phyloP scores from a whole-genome alignment of 2,888 invertebrate genomes.

The Nipponacmea schrenckii region DNA sequence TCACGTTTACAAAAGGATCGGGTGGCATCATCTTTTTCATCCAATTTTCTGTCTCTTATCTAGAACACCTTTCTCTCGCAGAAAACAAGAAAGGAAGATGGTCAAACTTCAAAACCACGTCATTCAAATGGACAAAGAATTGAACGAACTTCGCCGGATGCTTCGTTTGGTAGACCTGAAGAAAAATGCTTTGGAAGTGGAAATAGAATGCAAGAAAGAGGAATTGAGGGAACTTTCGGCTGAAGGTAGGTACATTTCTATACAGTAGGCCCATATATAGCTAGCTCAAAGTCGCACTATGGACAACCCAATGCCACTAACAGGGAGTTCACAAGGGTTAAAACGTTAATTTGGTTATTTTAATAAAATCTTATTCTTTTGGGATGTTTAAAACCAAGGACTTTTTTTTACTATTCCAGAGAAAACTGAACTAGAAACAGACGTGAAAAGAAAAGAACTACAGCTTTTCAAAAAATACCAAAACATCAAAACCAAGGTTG shows the following conservation, averaged over 20 bases:
- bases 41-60: too few relatives aligned
- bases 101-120: conserved; percentile 28
- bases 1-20: too few relatives aligned
- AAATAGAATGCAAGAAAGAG: conserved; percentile 33
- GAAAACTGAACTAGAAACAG: conserved; percentile 30
- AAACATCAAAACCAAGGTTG: conserved; percentile 32
- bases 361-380: background rate
- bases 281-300: too few relatives aligned
- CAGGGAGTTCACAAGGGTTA: too few relatives aligned
- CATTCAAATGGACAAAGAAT: conserved; percentile 33
- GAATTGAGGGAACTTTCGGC: conserved; percentile 34
- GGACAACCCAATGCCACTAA: too few relatives aligned
- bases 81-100: conserved; percentile 26
- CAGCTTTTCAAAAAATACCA: conserved; percentile 41
- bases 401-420: conserved; percentile 29
- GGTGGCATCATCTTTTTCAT: too few relatives aligned
- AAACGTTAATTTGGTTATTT: background rate
- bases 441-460: conserved; percentile 36
- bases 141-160: conserved; percentile 29
- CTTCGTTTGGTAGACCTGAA: conserved; percentile 26
- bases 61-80: conserved; percentile 4
- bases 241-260: conserved; percentile 27
- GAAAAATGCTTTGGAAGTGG: conserved; percentile 31
- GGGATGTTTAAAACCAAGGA: background rate
- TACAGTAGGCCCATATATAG: background rate